A percentile compares a stretch with the other conserved stretches of the same genome.
phyloP scores from a whole-genome alignment of 35 echinoderm and acorn worm genomes.

The Heliocidaris erythrogramma region DNA sequence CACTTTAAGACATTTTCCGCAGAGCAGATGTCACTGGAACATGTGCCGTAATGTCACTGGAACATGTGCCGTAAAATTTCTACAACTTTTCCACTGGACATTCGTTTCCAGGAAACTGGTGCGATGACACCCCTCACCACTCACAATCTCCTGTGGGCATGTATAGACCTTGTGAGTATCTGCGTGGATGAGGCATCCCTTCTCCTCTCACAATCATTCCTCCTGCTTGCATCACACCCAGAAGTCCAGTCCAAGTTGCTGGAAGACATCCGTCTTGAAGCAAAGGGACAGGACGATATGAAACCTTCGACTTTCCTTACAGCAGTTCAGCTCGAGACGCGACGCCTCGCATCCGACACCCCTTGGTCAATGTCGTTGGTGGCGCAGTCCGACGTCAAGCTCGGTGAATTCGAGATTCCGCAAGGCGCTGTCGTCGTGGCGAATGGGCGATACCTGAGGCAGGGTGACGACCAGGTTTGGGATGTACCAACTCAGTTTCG shows the following conservation, averaged over 20 bases:
- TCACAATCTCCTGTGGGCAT: neutral
- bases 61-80: too few species aligned
- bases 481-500: neutral
- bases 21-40: too few species aligned
- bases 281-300: neutral
- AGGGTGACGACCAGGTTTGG: neutral
- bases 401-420: neutral
- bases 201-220: neutral
- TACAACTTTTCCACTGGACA: neutral
- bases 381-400: neutral
- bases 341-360: neutral
- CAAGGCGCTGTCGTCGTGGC: slow-evolving; percentile 4
- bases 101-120: neutral
- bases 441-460: neutral
- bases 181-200: neutral
- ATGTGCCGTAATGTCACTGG: too few species aligned
- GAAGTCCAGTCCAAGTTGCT: neutral
- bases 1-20: too few species aligned
- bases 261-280: neutral
- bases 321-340: slow-evolving; percentile 16
- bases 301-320: neutral
- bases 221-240: neutral
- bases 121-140: neutral
- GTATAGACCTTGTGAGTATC: neutral
- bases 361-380: neutral